A percentile compares a stretch with the other conserved stretches of the same genome.
Evolutionary conservation across 2,888 invertebrate species (phyloP).

Genomic region (Agrotis ipsilon): DNA sequence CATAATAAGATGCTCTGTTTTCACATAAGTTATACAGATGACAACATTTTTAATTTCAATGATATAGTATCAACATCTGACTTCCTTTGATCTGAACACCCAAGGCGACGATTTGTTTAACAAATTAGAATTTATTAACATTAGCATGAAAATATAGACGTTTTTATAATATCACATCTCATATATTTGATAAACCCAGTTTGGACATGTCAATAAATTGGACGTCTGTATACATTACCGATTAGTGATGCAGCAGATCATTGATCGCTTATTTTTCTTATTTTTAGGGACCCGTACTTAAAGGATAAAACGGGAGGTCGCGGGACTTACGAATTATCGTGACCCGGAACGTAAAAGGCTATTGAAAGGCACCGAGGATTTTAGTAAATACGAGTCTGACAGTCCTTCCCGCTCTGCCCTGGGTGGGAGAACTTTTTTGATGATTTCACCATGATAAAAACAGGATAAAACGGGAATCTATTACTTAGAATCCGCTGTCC

Average conservation of each 20-base stretch:
- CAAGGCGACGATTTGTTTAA: constrained; percentile 32
- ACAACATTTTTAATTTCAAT: constrained; percentile 34
- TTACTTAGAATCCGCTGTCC: too few relatives aligned
- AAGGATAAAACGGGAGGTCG: too few relatives aligned
- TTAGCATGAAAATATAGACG: constrained; percentile 35
- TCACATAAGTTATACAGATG: constrained; percentile 24
- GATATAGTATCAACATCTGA: constrained; percentile 35
- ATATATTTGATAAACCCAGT: constrained; percentile 40
- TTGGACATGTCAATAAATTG: constrained; percentile 52
- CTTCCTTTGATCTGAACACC: constrained; percentile 43
- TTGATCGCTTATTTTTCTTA: constrained; percentile 68
- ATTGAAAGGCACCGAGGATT: too few relatives aligned
- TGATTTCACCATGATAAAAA: too few relatives aligned
- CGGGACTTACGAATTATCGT: too few relatives aligned
- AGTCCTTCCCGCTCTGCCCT: too few relatives aligned
- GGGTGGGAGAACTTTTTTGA: too few relatives aligned
- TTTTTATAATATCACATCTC: constrained; percentile 37
- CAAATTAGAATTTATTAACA: constrained; percentile 45
- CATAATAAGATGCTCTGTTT: constrained; percentile 4
- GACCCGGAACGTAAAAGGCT: too few relatives aligned
- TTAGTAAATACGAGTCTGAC: too few relatives aligned
- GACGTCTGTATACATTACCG: constrained; percentile 56
- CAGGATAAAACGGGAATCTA: too few relatives aligned
- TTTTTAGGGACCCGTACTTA: neutral
- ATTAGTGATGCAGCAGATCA: constrained; percentile 65